Base-by-base conservation (phyloP, 2,888 invertebrate species). In the Heteropelma amictum region DNA sequence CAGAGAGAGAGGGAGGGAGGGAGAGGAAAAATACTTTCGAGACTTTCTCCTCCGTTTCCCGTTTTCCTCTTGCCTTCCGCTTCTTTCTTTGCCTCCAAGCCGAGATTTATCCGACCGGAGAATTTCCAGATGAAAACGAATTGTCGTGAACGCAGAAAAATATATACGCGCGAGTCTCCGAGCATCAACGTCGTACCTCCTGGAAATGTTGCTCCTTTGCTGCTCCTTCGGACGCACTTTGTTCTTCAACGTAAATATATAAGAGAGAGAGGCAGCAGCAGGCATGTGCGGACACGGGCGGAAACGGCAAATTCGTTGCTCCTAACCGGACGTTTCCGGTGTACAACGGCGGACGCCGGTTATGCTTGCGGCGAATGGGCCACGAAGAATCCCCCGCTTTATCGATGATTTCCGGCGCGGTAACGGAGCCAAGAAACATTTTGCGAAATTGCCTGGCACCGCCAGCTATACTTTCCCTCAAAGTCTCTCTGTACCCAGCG, bases 241-340 rank as follows among this genome's bases (percentile, higher is more conserved):
- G 4, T 33, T 42, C 10, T 23, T 26, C 7, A 23, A 30, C 1
- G 10, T n/a, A 38, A 49, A 17, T 5, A 12, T 3, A 38, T 33
- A 6, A 54, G 7, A 10, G 38, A n/a, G 21, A 5, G 19, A 33
- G 30, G 33, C n/a, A 21, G 8, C 7, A 4, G 14, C 8, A 4
- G 2, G n/a, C 7, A 21, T 12, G 21, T 21, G 12, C 3, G 21
- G 10, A 12, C 8, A 21, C 33, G 53, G 33, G 60, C 70, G 70
- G 70, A 70, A 60, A 70, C 65, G 65, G 33, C 60, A 60, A 80
- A 80, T 80, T 72, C 77, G 72, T 78, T 80, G 72, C 53, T 54
- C 77, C 74, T 80, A 84, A 83, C 82, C 74, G 77, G 61, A 74
- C 76, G 75, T 78, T 75, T 67, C 58, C 65, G 67, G 56, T n/a